A percentile compares a stretch with the other conserved stretches of the same genome.
phyloP scores from a whole-genome alignment of 2,113 vertebrate species.

The Myotis brandtii region DNA sequence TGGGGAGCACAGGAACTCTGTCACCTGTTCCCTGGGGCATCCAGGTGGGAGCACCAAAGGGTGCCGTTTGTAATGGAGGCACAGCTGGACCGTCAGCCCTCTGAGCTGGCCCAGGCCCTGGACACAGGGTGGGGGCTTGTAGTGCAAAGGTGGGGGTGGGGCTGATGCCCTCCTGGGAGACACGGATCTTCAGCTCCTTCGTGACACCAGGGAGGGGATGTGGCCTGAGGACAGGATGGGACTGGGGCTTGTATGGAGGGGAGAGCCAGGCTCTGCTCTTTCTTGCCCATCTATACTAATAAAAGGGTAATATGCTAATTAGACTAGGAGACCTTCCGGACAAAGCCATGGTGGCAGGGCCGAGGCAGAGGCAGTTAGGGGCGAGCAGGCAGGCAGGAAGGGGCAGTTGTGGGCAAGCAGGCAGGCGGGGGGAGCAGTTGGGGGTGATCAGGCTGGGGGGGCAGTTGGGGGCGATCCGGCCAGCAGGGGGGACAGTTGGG shows the following conservation, averaged over 20 bases:
- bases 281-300: not conserved
- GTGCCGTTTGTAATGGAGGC: not conserved
- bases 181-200: not conserved
- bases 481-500: too few species aligned
- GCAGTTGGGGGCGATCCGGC: too few species aligned
- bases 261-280: not conserved
- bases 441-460: too few species aligned
- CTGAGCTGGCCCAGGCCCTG: not conserved
- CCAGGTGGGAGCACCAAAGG: too few species aligned
- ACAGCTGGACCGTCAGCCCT: fast-evolving
- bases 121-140: not conserved
- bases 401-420: too few species aligned
- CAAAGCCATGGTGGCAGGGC: too few species aligned
- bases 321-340: too few species aligned
- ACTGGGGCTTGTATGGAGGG: not conserved
- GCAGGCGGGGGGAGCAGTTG: too few species aligned
- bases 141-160: fast-evolving
- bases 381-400: too few species aligned
- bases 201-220: not conserved
- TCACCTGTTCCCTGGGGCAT: not conserved
- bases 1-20: not conserved
- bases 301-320: too few species aligned
- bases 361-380: too few species aligned
- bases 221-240: not conserved
- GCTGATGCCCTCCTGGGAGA: not conserved